These are phyloP conservation scores for Ochotona curzoniae DNA, from an alignment of 2,113 vertebrate species.

Conservation along the genomic window DNA sequence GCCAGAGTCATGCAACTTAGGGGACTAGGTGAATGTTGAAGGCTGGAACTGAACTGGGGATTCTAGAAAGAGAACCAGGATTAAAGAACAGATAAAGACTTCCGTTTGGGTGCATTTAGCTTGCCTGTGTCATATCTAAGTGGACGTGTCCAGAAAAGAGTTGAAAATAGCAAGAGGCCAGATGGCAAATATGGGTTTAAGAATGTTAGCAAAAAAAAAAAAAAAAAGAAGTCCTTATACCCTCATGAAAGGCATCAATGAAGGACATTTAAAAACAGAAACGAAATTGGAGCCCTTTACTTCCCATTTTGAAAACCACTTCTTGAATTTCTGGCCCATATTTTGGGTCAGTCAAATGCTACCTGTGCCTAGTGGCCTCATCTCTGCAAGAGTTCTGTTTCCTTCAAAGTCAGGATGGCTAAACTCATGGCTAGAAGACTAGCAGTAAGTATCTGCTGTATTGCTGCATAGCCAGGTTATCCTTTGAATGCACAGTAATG, in stretches of 20 bases:
- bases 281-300: constrained; percentile 31
- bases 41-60: not conserved
- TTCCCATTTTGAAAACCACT: constrained; percentile 58
- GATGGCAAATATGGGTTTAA: constrained; percentile 52
- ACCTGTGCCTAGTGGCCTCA: not conserved
- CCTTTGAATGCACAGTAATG: constrained; percentile 36
- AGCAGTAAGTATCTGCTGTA: constrained; percentile 37
- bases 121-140: not conserved
- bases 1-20: constrained; percentile 10
- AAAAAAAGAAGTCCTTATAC: constrained; percentile 48
- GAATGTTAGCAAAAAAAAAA: not conserved
- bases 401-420: constrained; percentile 38
- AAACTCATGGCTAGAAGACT: not conserved
- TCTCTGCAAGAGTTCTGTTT: not conserved
- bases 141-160: not conserved
- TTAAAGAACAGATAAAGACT: not conserved
- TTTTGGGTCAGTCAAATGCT: constrained; percentile 37
- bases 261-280: constrained; percentile 49
- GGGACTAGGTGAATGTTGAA: constrained; percentile 3
- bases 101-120: constrained; percentile 12
- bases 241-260: constrained; percentile 51
- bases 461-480: not conserved
- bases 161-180: constrained; percentile 55
- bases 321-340: constrained; percentile 56
- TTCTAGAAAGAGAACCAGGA: not conserved